Base-by-base conservation (phyloP, 1,140 invertebrate genomes). In the Thaumatotibia leucotreta region DNA sequence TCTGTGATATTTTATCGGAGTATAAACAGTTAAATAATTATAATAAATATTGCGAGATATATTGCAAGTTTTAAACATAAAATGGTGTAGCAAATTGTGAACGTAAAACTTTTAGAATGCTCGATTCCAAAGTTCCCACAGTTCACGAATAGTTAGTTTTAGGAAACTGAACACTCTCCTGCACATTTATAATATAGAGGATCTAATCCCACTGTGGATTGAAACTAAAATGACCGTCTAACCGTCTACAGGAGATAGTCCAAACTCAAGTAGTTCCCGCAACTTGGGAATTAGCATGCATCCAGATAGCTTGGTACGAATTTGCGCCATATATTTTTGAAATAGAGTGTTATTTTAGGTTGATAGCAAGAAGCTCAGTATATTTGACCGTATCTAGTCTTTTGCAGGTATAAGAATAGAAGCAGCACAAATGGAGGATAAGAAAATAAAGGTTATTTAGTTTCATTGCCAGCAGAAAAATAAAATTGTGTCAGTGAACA, bases 251-350 rank as follows among this genome's bases (percentile, higher is more conserved):
- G 24, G 23, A 58, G 50, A 58, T 27, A 58, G 52, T 27, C 23
- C 4, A 27, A 58, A 58, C 52, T 58, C 52, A 27, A 54, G 22
- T 23, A 58, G 52, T n/a, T 8, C 52, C 10, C 23, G 52, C 14
- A 58, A 58, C 52, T 58, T 31, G 52, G 52, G 52, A 58, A 58
- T 58, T 58, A 58, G 52, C 52, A 58, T 58, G 50, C 50, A 54
- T 20, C 39, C 2, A 14, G 17, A 45, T 17, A n/a, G 1, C 20
- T 17, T 20, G 4, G 20, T 9, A 45, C 39, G 29, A 58, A 58
- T 24, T 27, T 58, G 52, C 10, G 14, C n/a, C 22, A 29, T 27
- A 27, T 27, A 11, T 17, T 5, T 14, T 20, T 5, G n/a, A 17
- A 6, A 5, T 20, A 20, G 20, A 45, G 52, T 27, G n/a, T 11